These are phyloP conservation scores for Stenodera caucasica DNA, from an alignment of 2,888 invertebrate genomes.

Conservation along the genomic window DNA sequence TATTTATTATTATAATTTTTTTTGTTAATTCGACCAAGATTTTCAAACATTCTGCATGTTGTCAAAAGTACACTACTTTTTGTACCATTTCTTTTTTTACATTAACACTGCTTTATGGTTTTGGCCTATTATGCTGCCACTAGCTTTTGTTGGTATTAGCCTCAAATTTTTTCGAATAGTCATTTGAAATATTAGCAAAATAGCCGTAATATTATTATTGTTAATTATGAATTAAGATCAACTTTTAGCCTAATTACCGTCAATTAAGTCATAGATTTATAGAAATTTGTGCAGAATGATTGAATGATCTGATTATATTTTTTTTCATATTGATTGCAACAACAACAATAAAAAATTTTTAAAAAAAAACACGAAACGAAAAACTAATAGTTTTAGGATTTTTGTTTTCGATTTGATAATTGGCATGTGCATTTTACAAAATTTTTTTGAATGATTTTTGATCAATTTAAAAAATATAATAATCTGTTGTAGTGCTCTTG, in stretches of 20 bases:
- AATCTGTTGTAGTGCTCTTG: slow-evolving; percentile 48
- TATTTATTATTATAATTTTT: slow-evolving; percentile 28
- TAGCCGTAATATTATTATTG: not conserved
- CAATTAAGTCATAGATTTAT: too few species aligned
- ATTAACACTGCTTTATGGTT: slow-evolving; percentile 51
- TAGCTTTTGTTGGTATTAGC: slow-evolving; percentile 37
- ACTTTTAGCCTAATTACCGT: slow-evolving; percentile 8
- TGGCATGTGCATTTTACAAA: slow-evolving; percentile 49
- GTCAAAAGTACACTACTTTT: slow-evolving; percentile 35
- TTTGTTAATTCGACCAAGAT: slow-evolving; percentile 42
- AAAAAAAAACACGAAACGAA: slow-evolving; percentile 17
- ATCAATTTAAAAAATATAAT: slow-evolving; percentile 32
- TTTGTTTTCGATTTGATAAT: slow-evolving; percentile 29
- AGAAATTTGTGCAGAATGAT: slow-evolving; percentile 50
- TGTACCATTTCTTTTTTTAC: slow-evolving; percentile 42
- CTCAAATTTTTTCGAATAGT: slow-evolving; percentile 26
- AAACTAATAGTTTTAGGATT: slow-evolving; percentile 23
- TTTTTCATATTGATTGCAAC: slow-evolving; percentile 17
- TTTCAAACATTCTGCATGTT: slow-evolving; percentile 58
- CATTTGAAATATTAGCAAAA: slow-evolving; percentile 16
- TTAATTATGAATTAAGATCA: not conserved
- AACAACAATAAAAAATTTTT: slow-evolving; percentile 19
- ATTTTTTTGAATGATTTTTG: slow-evolving; percentile 33
- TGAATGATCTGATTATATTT: slow-evolving; percentile 43
- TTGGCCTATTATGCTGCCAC: slow-evolving; percentile 48